A percentile compares a stretch with the other conserved stretches of the same genome.
phyloP scores from a whole-genome alignment of 2,113 vertebrate species.

The Carassius carassius region DNA sequence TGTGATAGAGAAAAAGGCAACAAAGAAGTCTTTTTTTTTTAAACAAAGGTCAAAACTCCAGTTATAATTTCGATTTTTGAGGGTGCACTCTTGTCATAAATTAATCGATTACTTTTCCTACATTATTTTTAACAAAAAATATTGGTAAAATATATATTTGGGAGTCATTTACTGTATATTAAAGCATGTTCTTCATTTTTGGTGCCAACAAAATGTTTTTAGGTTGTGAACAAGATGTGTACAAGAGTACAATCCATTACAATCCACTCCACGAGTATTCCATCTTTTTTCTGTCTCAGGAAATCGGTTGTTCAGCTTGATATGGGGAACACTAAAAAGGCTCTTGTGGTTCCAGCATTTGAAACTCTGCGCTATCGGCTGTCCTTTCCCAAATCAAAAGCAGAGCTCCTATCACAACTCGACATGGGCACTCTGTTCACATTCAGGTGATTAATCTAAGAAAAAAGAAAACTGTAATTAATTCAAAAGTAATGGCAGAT shows the following conservation, averaged over 20 bases:
- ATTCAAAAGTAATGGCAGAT: background rate
- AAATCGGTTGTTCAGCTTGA: slow-evolving; percentile 94
- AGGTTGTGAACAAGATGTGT: background rate
- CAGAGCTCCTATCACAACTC: slow-evolving; percentile 94
- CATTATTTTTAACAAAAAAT: too few relatives aligned
- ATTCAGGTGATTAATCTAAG: slow-evolving; percentile 82
- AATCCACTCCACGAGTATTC: background rate
- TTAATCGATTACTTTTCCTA: too few relatives aligned
- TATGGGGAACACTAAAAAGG: slow-evolving; percentile 92
- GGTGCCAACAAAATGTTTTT: background rate
- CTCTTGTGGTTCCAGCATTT: slow-evolving; percentile 94
- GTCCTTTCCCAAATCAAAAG: slow-evolving; percentile 98
- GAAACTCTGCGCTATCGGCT: slow-evolving; percentile 95
- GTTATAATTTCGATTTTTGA: too few relatives aligned
- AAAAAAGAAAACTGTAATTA: background rate
- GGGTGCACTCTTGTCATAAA: too few relatives aligned
- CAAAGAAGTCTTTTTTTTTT: too few relatives aligned
- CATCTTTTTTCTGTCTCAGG: slow-evolving; percentile 69
- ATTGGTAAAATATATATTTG: too few relatives aligned
- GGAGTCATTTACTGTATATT: background rate
- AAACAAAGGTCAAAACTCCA: too few relatives aligned
- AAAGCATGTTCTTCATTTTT: background rate
- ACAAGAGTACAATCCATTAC: too few relatives aligned
- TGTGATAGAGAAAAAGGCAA: too few relatives aligned
- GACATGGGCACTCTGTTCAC: slow-evolving; percentile 99